phyloP scores from a whole-genome alignment of 2,113 vertebrate species.

The Penelope pileata region DNA sequence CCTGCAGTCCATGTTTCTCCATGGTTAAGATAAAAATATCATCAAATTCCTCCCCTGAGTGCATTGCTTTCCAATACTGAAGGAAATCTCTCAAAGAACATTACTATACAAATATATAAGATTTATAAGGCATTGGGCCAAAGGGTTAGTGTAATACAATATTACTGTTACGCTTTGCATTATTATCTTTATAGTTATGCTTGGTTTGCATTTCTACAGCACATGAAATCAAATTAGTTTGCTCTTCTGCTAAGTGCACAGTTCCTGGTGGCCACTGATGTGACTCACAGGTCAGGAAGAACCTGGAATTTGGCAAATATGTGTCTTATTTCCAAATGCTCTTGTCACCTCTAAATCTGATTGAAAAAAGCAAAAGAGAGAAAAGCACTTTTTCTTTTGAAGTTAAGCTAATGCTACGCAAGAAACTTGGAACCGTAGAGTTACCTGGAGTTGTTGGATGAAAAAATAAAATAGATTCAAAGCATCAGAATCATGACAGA shows the following conservation, averaged over 20 bases:
- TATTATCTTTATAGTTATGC: conserved; percentile 30
- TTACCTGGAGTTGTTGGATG: not conserved
- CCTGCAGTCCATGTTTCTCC: not conserved
- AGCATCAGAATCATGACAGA: not conserved
- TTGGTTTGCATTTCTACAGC: conserved; percentile 64
- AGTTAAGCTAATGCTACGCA: not conserved
- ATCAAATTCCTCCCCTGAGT: not conserved
- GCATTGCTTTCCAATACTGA: not conserved
- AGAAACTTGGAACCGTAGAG: not conserved
- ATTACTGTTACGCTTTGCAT: conserved; percentile 34
- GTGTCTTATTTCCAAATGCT: not conserved
- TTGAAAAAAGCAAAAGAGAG: not conserved
- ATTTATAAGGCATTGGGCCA: conserved; percentile 30
- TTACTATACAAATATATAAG: conserved; percentile 44
- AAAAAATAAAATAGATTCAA: not conserved
- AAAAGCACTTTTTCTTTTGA: not conserved
- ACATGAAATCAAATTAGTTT: conserved; percentile 50
- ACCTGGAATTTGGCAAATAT: not conserved
- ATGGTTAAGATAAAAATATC: not conserved
- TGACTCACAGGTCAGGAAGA: conserved; percentile 53
- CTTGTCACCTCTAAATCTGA: not conserved
- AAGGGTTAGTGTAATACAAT: conserved; percentile 52
- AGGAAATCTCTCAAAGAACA: not conserved
- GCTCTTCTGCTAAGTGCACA: conserved; percentile 41
- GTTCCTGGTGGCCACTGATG: conserved; percentile 11